A percentile compares a stretch with the other conserved stretches of the same genome.
These are phyloP conservation scores for Periophthalmus modestus DNA, from an alignment of 2,113 vertebrate genomes.

Conservation along the genomic window DNA sequence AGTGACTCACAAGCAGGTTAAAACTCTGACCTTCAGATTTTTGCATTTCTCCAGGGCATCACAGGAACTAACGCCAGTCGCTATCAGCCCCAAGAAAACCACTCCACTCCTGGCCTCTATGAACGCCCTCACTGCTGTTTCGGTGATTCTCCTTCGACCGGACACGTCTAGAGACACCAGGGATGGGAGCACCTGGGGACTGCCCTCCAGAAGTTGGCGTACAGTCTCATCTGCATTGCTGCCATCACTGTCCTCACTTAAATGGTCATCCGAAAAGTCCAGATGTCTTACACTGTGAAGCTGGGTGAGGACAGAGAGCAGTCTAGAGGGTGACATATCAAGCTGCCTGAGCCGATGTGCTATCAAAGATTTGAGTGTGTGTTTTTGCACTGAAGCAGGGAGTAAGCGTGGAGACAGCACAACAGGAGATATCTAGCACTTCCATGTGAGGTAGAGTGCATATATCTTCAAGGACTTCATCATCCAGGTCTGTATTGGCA, in stretches of 20 bases:
- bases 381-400: constrained; percentile 83
- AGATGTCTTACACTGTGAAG: constrained; percentile 87
- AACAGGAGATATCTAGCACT: constrained; percentile 92
- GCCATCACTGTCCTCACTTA: constrained; percentile 65
- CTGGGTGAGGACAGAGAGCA: constrained; percentile 86
- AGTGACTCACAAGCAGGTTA: not conserved
- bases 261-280: constrained; percentile 93
- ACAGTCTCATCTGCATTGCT: constrained; percentile 77
- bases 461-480: constrained; percentile 86
- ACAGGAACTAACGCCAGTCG: constrained; percentile 88
- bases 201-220: constrained; percentile 84
- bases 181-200: constrained; percentile 83
- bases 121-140: constrained; percentile 83
- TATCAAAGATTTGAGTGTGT: constrained; percentile 83
- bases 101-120: constrained; percentile 83
- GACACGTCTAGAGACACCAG: constrained; percentile 92
- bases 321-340: constrained; percentile 86
- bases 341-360: constrained; percentile 87
- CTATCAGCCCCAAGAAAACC: constrained; percentile 90
- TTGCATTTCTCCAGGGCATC: constrained; percentile 83
- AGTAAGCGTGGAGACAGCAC: constrained; percentile 84
- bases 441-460: constrained; percentile 87
- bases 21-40: constrained; percentile 83
- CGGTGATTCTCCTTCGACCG: constrained; percentile 85
- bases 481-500: constrained; percentile 88